Evolutionary conservation across 1,140 invertebrate genomes (phyloP), one percentile per base, ranked within the genome.

Genomic region (Drosophila rhopaloa): DNA sequence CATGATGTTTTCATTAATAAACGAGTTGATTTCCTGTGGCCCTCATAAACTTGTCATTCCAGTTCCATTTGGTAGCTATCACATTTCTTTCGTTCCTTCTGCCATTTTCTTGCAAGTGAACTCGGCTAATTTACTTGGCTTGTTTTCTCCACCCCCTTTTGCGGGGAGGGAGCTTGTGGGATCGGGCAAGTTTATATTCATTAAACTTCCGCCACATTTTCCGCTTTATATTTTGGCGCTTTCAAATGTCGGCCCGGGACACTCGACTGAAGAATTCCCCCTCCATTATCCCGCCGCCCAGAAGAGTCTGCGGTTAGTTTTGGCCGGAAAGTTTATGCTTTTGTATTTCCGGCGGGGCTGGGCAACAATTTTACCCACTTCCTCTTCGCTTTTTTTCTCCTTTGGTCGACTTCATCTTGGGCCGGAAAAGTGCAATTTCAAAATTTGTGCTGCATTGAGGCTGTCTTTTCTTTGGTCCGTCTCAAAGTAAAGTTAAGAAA

Each of bases 321-420:
- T 86, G 83, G 72, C 83, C 84, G 83, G 84, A 88, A 88, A 89
- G 84, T 88, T 89, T 83, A 89, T 88, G 83, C 83, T 89, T 83
- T 88, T 88, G 83, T 88, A 88, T 88, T 77, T 88, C 83, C 84
- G 83, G 27, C 71, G 54, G 73, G 65, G 60, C 74, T 81, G 76
- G 82, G 67, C 73, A 57, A 63, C 55, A 72, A 66, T 59, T 78
- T 79, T 72, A 58, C 60, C 74, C 62, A 43, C 59, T 57, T 65
- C 75, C 60, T 54, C 46, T 35, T 37, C 16, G 11, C 9, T 35
- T 44, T 48, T 48, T 47, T 41, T 38, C 38, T 19, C 9, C 51
- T 58, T 57, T 35, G 11, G 41, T 14, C 59, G 57, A 65, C 46
- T 77, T 62, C 68, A 60, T 55, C 70, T 84, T 55, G 16, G 38